Evolutionary conservation across 2,113 vertebrate species (phyloP), one percentile per base, ranked within the genome.

Genomic region (Scopus umbretta): DNA sequence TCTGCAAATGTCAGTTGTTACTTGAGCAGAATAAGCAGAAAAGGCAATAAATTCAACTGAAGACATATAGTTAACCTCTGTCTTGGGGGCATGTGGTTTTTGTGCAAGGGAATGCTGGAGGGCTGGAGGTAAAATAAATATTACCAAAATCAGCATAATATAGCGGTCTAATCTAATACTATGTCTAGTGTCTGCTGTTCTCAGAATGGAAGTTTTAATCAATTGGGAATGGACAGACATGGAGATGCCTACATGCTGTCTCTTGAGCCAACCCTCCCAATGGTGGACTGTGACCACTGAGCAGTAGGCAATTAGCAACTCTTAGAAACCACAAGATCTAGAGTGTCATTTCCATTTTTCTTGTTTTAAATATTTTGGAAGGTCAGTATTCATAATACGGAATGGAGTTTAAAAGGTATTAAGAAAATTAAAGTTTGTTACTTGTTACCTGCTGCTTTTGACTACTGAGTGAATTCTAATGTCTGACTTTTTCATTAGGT

Each of bases 1-100:
- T 79, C 40, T 86, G 71, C 55, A 90, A 82, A 73, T 80, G 58
- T 73, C 86, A 34, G 42, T 86, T 97, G 45, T 78, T 67, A 11
- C 50, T 73, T 56, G 13, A 66, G 72, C 55, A 75, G 73, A 90
- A 30, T 66, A 86, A 80, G 83, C 63, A 82, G 38, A 76, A 88
- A 80, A 68, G 38, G 38, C 43, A 80, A n/a, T 45, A 67, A 85
- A 27, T 10, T 73, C 6, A 1, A 32, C 32, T n/a, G 23, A 75
- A 49, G 32, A 15, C 1, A 0, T 30, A 5, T 9, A 36, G 32
- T 55, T 72, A 78, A 66, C 59, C 67, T 88, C 49, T 76, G 16
- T 32, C 50, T 90, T 32, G 38, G 75, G 63, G 63, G 15, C 40
- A 2, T 0, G 0, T 17, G 45, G 6, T 1, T 63, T 86, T 34